phyloP scores from a whole-genome alignment of 2,797 vertebrate genomes.

The Argya squamiceps region DNA sequence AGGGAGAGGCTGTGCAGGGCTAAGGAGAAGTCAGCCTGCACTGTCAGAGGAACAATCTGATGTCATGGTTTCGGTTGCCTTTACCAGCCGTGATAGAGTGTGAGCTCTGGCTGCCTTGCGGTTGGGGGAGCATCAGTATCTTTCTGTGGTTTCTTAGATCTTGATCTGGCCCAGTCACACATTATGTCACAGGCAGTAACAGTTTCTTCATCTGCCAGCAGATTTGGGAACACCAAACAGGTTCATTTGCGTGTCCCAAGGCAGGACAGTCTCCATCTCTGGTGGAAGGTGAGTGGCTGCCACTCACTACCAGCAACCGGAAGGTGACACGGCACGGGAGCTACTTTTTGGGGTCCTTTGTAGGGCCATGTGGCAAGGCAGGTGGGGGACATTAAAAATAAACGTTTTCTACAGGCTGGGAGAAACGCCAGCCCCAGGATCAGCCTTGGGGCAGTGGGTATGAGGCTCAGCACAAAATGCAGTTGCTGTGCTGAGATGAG shows the following conservation, averaged over 20 bases:
- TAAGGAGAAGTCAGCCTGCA: fast-evolving
- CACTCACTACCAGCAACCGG: fast-evolving
- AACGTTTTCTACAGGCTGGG: neutral
- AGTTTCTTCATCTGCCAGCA: neutral
- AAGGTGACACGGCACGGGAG: neutral
- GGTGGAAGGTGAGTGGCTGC: neutral
- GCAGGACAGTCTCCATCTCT: neutral
- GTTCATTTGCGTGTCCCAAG: fast-evolving
- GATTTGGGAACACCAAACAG: neutral
- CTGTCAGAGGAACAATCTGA: neutral
- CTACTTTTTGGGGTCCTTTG: neutral
- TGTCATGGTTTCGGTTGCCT: neutral
- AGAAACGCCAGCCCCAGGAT: neutral
- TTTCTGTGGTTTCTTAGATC: conserved; percentile 48
- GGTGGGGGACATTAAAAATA: neutral
- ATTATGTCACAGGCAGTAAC: neutral
- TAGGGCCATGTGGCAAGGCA: fast-evolving
- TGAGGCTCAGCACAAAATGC: neutral
- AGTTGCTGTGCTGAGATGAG: fast-evolving
- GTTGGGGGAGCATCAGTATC: neutral
- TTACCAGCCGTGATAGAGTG: fast-evolving
- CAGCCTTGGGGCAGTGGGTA: neutral
- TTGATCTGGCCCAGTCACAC: neutral
- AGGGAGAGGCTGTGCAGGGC: neutral
- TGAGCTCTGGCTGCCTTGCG: neutral